Evolutionary conservation across 1,140 invertebrate species (phyloP), one percentile per base, ranked within the genome.

Genomic region (Formica exsecta): DNA sequence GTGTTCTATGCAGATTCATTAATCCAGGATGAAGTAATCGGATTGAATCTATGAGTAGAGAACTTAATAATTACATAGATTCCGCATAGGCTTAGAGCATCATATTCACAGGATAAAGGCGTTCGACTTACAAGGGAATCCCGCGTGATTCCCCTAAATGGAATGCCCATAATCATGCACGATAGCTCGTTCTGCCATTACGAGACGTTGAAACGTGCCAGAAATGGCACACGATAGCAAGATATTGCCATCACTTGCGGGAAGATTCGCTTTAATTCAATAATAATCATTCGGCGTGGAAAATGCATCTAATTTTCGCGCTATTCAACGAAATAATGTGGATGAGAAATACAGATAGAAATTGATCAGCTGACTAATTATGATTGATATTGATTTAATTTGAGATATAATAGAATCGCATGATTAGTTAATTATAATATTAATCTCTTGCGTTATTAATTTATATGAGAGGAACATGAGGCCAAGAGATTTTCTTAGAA

Each of bases 31-130:
- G 29, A 2, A 32, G 1, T 77, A 77, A 79, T 79, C 22, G 32
- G 29, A 70, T 79, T 79, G 44, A 68, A 54, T 79, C 5, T 1
- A 41, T 38, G 32, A 61, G 25, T 76, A 64, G 44, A 79, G 44
- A 68, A 79, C 38, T 79, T 70, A 70, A 70, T 70, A 79, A 79
- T 79, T 79, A 68, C 13, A 19, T 36, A 44, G 2, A 8, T 66
- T 51, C 13, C 11, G 62, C 13, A 54, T 38, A 68, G 32, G 22
- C 68, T 51, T 54, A 54, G 16, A 51, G 48, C 32, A 13, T 54
- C 2, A 54, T 51, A 51, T 38, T 68, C 48, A 68, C 7, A 11
- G 25, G 75, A 36, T 51, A 19, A 66, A 70, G 32, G 19, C 9
- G 44, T 54, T 68, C n/a, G 68, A 54, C 65, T 38, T 68, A 54